These are phyloP conservation scores for Jacana jacana DNA, from an alignment of 2,113 vertebrate species.

Conservation along the genomic window DNA sequence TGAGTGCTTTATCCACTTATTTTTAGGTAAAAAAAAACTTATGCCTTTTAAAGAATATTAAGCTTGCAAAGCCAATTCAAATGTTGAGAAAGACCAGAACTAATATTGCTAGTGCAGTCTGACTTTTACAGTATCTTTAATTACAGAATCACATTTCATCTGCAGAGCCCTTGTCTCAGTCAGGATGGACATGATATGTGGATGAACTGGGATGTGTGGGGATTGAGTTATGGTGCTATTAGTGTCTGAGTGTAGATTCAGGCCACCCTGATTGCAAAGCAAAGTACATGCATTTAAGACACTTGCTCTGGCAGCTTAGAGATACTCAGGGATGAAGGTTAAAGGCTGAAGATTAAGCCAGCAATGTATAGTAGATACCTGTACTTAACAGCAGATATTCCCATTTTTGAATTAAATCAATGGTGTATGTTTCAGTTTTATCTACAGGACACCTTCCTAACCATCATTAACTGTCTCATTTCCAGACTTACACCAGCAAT, in stretches of 20 bases:
- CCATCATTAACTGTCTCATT: not conserved
- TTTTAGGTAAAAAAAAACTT: not conserved
- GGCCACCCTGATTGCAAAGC: not conserved
- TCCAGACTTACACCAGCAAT: not conserved
- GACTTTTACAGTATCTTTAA: not conserved
- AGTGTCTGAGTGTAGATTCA: not conserved
- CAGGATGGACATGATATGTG: not conserved
- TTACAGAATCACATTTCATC: not conserved
- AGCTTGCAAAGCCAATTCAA: not conserved
- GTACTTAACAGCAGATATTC: slow-evolving; percentile 12
- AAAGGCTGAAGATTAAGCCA: not conserved
- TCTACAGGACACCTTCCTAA: not conserved
- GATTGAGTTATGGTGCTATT: slow-evolving; percentile 10
- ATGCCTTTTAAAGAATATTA: not conserved
- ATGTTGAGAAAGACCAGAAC: not conserved
- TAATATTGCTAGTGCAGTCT: not conserved
- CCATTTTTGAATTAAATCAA: slow-evolving; percentile 30
- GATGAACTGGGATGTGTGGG: not conserved
- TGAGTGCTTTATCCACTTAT: not conserved
- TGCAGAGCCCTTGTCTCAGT: not conserved
- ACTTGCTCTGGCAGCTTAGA: not conserved
- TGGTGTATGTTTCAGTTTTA: not conserved
- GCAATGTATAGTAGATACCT: not conserved
- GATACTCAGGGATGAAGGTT: not conserved
- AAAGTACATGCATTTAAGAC: not conserved